Conservation (phyloP, 2,797 vertebrate genomes). For the Characodon lateralis region DNA sequence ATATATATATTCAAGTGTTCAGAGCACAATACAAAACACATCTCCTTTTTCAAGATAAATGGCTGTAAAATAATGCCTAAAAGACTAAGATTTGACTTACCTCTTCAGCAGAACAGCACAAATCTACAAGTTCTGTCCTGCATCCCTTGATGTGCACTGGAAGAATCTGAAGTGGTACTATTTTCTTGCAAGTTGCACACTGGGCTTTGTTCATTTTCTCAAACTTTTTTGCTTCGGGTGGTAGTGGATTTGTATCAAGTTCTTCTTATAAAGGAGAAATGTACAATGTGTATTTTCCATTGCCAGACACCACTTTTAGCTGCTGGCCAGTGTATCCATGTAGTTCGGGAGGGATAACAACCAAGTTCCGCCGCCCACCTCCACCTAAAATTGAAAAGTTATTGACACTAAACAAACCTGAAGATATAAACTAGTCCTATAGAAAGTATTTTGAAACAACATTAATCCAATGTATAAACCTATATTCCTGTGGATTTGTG, state of each 20-base stretch:
- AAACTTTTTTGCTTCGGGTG: conserved; percentile 15
- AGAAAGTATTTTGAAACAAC: too few relatives aligned
- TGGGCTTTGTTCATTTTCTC: conserved; percentile 6
- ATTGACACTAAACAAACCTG: too few relatives aligned
- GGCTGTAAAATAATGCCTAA: not conserved
- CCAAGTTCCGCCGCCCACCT: conserved; percentile 1
- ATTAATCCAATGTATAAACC: too few relatives aligned
- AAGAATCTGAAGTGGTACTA: conserved; percentile 18
- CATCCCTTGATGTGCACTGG: not conserved
- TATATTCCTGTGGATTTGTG: conserved; percentile 21
- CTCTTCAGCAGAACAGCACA: not conserved
- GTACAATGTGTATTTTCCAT: conserved; percentile 26
- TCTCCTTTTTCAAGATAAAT: too few relatives aligned
- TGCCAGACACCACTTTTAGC: conserved; percentile 13
- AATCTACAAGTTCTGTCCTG: not conserved
- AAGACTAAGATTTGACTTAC: not conserved
- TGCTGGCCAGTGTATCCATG: conserved; percentile 21
- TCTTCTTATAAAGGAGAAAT: conserved; percentile 22
- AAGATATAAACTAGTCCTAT: too few relatives aligned
- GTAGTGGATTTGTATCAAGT: conserved; percentile 14
- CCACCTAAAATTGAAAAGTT: conserved; percentile 12
- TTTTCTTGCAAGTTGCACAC: not conserved
- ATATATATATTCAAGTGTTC: too few relatives aligned
- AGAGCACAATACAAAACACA: too few relatives aligned
- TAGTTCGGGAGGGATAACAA: conserved; percentile 3